Evolutionary conservation across 2,888 invertebrate genomes (phyloP).

Genomic region (Phrixothrix hirtus): DNA sequence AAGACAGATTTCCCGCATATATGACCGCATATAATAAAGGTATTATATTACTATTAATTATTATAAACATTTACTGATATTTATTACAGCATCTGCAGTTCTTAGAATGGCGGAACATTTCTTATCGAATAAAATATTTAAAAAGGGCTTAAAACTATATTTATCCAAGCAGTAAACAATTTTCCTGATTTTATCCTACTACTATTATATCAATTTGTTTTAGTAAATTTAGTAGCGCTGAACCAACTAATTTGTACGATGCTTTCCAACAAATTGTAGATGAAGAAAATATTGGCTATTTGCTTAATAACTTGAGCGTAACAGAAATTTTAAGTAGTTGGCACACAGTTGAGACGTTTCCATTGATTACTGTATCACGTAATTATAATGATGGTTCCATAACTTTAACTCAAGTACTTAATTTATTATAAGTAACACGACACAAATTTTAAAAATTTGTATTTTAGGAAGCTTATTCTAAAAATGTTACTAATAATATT

Average conservation of each 20-base stretch:
- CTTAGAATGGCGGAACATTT: conserved; percentile 7
- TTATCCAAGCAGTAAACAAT: neutral
- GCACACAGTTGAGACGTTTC: neutral
- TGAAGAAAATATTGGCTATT: neutral
- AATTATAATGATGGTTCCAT: neutral
- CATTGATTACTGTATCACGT: neutral
- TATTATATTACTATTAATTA: no score
- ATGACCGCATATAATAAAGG: conserved; percentile 4
- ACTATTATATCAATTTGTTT: neutral
- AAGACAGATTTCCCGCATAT: neutral
- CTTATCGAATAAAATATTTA: neutral
- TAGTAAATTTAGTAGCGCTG: conserved; percentile 1
- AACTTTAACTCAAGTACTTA: conserved; percentile 4
- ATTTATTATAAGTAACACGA: neutral
- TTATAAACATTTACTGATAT: no score
- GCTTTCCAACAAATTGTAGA: neutral
- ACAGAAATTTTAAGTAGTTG: neutral
- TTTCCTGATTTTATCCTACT: neutral
- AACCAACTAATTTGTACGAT: neutral
- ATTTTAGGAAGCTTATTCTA: neutral
- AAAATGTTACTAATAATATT: no score
- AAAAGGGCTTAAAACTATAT: neutral
- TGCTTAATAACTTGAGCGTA: neutral
- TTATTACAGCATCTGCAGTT: conserved; percentile 4
- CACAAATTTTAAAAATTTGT: neutral